phyloP scores from a whole-genome alignment of 2,888 invertebrate species.

The Lymantria monacha region DNA sequence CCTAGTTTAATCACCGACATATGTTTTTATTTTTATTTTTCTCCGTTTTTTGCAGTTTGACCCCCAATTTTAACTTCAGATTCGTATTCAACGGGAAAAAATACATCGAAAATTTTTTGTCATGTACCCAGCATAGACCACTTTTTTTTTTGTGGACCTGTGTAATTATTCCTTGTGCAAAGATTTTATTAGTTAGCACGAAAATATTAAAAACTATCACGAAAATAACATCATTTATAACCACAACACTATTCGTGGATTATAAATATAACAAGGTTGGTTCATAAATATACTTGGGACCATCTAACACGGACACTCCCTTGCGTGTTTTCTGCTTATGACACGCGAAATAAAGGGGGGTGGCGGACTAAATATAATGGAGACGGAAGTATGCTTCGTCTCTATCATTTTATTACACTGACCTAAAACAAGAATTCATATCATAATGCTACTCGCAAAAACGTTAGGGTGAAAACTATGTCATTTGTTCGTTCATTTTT shows the following conservation, averaged over 20 bases:
- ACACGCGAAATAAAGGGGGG: constrained; percentile 41
- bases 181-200: no score
- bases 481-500: neutral
- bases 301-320: constrained; percentile 32
- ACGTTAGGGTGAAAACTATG: constrained; percentile 9
- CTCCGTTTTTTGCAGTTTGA: no score
- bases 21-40: no score
- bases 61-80: no score
- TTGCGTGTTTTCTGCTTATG: constrained; percentile 25
- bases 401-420: constrained; percentile 18
- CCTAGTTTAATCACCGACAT: no score
- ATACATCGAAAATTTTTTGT: no score
- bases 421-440: constrained; percentile 34
- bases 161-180: no score
- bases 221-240: no score
- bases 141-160: no score
- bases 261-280: neutral
- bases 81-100: no score
- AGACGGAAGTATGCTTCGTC: constrained; percentile 25
- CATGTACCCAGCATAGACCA: no score
- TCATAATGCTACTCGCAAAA: constrained; percentile 6
- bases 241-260: neutral
- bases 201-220: no score
- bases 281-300: neutral
- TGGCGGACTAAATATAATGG: constrained; percentile 28